Conservation (phyloP, 37 sponge, comb jelly and placozoan genomes). For the Ephydatia muelleri region DNA sequence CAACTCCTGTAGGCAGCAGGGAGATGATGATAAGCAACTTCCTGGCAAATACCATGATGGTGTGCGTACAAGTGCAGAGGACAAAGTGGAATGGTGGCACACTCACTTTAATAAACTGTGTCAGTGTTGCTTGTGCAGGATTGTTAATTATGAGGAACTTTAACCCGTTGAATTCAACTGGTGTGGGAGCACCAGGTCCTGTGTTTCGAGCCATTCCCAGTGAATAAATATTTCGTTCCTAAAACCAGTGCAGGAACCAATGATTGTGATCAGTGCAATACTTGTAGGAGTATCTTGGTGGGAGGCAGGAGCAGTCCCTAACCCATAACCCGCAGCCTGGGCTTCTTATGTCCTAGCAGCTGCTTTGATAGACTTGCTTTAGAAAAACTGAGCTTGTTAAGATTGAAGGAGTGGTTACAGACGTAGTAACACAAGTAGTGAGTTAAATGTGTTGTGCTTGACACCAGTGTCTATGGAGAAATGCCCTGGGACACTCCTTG, state of each 20-base stretch:
- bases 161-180: conserved; percentile 67
- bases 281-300: not conserved
- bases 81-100: too few species aligned
- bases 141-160: conserved; percentile 89
- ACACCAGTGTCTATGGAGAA: not conserved
- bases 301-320: not conserved
- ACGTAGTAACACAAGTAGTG: not conserved
- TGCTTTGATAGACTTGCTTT: not conserved
- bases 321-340: not conserved
- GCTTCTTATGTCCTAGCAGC: not conserved
- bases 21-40: not conserved
- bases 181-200: conserved; percentile 60
- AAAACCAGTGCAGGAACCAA: not conserved
- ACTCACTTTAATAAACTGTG: conserved; percentile 82
- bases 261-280: not conserved
- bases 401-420: not conserved
- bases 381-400: not conserved
- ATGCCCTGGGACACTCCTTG: not conserved
- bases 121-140: conserved; percentile 67
- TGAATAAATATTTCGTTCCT: not conserved
- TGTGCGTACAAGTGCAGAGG: too few species aligned
- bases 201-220: not conserved
- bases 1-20: conserved; percentile 69
- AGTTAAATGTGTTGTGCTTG: not conserved
- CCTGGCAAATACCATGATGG: not conserved